Evolutionary conservation across 2,797 vertebrate genomes (phyloP), one percentile per base, ranked within the genome.

Genomic region (Allobates femoralis): DNA sequence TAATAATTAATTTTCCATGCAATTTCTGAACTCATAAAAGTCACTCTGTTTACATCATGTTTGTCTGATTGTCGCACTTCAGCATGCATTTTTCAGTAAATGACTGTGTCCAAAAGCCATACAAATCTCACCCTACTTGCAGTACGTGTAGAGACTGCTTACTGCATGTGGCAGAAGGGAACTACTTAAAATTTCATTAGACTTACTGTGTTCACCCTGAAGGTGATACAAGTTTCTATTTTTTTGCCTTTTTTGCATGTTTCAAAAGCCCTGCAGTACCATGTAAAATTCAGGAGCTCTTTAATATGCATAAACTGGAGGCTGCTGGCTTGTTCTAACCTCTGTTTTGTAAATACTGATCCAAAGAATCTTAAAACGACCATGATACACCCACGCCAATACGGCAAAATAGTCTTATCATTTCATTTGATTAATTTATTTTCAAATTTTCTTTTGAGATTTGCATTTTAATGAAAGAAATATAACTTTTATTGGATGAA

Each of bases 301-400:
- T 67, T 67, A 67, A 67, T 67, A 67, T 67, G 66, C 66, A 67
- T 34, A 32, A 67, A 67, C 66, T 67, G 66, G 66, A 67, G 66
- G 5, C 66, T 67, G 30, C 66, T 67, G 66, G 66, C 66, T 67
- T 67, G 15, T 67, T 67, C 66, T 34, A 67, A 21, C 30, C 30
- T 67, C 16, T 67, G 30, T 34, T 67, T 67, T 67, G 66, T 67
- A 34, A 16, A 34, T 67, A 34, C 66, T 34, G 16, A 67, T 67
- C 66, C 66, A 67, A 34, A 67, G 32, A 34, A 67, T 30, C 66
- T 67, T 8, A 0, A 67, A 32, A 67, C 2, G 32, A 34, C 16
- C 66, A 34, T 67, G 30, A 34, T 67, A 67, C 66, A 19, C 18
- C 5, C 66, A 67, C 8, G 66, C 18, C 30, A 67, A 67, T 7